Conservation (phyloP, 2,888 invertebrate genomes). For the Teleogryllus oceanicus region DNA sequence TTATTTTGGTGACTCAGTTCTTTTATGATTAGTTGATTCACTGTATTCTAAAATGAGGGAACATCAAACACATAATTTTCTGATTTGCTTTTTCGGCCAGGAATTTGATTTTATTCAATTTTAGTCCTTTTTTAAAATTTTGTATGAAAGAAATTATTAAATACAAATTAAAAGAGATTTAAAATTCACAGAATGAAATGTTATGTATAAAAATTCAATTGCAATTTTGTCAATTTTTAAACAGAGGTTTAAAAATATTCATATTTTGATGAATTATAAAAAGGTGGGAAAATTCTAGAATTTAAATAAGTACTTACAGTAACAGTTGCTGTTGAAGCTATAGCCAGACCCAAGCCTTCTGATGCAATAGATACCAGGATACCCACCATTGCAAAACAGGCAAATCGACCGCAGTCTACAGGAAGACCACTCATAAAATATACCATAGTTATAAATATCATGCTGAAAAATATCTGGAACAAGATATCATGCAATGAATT, state of each 20-base stretch:
- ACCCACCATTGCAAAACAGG: constrained; percentile 63
- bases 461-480: constrained; percentile 56
- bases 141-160: too few species aligned
- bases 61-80: too few species aligned
- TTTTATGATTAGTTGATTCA: too few species aligned
- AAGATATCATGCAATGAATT: neutral
- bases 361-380: constrained; percentile 68
- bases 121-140: too few species aligned
- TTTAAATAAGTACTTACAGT: constrained; percentile 51
- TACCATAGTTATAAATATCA: constrained; percentile 58
- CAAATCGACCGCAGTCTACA: constrained; percentile 58
- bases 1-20: too few species aligned
- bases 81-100: too few species aligned
- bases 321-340: constrained; percentile 66
- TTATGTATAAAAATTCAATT: neutral
- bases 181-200: neutral
- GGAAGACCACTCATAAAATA: constrained; percentile 70
- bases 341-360: constrained; percentile 74
- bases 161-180: neutral
- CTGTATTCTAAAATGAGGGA: too few species aligned
- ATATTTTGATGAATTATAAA: neutral
- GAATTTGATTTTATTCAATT: too few species aligned
- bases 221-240: neutral
- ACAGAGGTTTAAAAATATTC: neutral
- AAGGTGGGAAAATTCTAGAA: neutral